Conservation (phyloP, 2,113 vertebrate genomes). For the Pandion haliaetus region DNA sequence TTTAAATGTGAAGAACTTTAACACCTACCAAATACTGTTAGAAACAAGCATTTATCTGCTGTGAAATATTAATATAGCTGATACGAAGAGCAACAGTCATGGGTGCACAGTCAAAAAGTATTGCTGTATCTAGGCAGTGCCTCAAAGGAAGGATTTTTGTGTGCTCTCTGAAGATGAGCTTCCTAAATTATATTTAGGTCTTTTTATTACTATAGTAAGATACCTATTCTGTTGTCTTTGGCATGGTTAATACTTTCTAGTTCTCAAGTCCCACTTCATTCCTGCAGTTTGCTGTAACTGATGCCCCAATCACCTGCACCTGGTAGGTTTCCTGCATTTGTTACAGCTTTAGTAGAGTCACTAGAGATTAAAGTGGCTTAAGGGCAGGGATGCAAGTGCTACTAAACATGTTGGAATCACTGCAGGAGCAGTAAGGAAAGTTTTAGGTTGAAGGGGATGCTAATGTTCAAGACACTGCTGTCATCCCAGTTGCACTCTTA, state of each 20-base stretch:
- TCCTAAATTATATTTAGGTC: neutral
- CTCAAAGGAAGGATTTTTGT: neutral
- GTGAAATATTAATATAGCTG: neutral
- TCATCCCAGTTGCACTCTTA: neutral
- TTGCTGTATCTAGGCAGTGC: neutral
- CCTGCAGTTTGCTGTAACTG: neutral
- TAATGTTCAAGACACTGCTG: neutral
- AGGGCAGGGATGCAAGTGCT: neutral
- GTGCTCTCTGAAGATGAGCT: neutral
- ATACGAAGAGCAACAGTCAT: accelerated
- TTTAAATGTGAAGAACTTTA: neutral
- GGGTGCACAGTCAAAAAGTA: neutral
- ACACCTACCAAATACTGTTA: neutral
- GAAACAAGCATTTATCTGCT: neutral
- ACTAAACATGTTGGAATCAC: neutral
- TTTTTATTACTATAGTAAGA: neutral
- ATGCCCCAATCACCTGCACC: neutral
- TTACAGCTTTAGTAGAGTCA: neutral
- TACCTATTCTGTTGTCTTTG: neutral
- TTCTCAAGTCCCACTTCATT: neutral
- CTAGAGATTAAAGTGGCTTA: neutral
- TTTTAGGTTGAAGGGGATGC: neutral
- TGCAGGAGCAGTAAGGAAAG: neutral
- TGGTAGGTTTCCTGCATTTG: neutral
- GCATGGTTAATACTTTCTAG: neutral